Evolutionary conservation across 2,888 invertebrate species (phyloP).

Genomic region (Hydrotaea diabolus): DNA sequence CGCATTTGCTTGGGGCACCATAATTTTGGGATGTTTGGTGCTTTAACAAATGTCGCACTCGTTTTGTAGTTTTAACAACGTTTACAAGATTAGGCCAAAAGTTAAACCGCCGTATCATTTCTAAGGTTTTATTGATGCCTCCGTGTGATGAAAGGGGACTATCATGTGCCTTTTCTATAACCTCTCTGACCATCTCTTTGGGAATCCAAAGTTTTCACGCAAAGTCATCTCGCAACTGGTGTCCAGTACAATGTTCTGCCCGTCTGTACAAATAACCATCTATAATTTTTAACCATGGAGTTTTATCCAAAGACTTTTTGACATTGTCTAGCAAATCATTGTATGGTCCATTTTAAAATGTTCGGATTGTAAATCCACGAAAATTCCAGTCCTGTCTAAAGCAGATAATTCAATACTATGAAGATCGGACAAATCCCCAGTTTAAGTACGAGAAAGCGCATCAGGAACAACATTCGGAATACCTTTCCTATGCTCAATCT

Average conservation of each 20-base stretch:
- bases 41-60: slow-evolving; percentile 35
- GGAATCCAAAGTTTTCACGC: slow-evolving; percentile 56
- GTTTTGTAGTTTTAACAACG: slow-evolving; percentile 37
- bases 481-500: too few species aligned
- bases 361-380: slow-evolving; percentile 37
- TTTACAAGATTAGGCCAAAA: too few species aligned
- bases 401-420: neutral
- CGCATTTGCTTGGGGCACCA: too few species aligned
- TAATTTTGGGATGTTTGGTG: slow-evolving; percentile 49
- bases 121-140: slow-evolving; percentile 38
- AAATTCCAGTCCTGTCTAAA: neutral
- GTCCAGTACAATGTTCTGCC: too few species aligned
- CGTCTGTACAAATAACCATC: too few species aligned
- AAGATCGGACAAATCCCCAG: neutral
- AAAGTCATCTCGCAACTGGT: slow-evolving; percentile 35
- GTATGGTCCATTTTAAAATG: slow-evolving; percentile 41
- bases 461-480: too few species aligned
- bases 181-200: slow-evolving; percentile 27
- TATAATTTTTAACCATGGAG: slow-evolving; percentile 43
- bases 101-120: slow-evolving; percentile 43
- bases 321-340: too few species aligned
- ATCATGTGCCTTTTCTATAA: too few species aligned
- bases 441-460: slow-evolving; percentile 18
- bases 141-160: too few species aligned
- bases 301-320: neutral